A percentile compares a stretch with the other conserved stretches of the same genome.
Evolutionary conservation across 2,113 vertebrate species (phyloP).

Genomic region (Hemicordylus capensis): DNA sequence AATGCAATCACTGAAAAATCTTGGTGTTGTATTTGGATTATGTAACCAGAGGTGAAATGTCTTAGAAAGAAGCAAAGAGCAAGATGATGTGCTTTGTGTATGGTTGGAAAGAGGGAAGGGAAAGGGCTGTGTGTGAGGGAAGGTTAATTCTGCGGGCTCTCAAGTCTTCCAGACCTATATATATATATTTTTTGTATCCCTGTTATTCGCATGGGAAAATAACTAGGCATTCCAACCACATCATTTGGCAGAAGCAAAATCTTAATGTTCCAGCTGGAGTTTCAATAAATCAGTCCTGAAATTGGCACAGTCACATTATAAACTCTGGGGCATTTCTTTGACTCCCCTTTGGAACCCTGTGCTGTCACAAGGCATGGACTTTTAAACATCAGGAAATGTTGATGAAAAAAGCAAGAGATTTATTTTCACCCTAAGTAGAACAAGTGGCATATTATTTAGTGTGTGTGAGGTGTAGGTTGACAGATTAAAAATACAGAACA

Average conservation of each 20-base stretch:
- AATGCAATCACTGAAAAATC: conserved; percentile 7
- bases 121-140: conserved; percentile 13
- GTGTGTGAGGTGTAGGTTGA: background rate
- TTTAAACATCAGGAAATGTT: conserved; percentile 21
- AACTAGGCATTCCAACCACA: conserved; percentile 68
- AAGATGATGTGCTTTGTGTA: background rate
- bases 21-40: conserved; percentile 12
- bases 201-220: conserved; percentile 68
- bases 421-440: background rate
- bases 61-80: conserved; percentile 14
- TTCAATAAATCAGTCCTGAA: conserved; percentile 69
- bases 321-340: conserved; percentile 67
- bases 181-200: background rate
- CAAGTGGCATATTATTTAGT: conserved; percentile 6
- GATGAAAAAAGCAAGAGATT: background rate
- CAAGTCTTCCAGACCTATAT: conserved; percentile 30
- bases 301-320: conserved; percentile 65
- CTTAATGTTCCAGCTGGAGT: conserved; percentile 53
- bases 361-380: conserved; percentile 44
- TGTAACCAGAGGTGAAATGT: conserved; percentile 22
- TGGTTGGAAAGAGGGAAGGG: conserved; percentile 9
- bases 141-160: conserved; percentile 11
- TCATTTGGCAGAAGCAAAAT: conserved; percentile 62
- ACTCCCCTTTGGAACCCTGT: conserved; percentile 57
- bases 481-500: background rate